Percentiles rank a stretch among this genome's conserved stretches.
phyloP scores from a whole-genome alignment of 2,888 invertebrate species.

The Melinaea menophilus region DNA sequence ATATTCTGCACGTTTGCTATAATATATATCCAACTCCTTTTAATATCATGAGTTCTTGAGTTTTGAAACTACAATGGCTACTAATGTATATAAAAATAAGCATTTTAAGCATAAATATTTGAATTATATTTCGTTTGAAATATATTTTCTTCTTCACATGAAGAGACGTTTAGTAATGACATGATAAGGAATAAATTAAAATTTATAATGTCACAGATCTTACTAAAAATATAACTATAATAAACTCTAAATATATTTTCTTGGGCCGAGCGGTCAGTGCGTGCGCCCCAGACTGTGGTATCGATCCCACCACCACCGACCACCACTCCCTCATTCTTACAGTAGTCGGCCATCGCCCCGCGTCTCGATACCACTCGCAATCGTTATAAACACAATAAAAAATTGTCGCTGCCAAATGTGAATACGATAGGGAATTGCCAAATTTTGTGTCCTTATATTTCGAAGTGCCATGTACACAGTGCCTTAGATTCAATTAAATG shows the following conservation, averaged over 20 bases:
- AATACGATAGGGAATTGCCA: conserved; percentile 23
- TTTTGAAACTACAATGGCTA: too few species aligned
- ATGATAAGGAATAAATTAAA: not conserved
- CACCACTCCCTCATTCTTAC: conserved; percentile 68
- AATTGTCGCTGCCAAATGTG: conserved; percentile 32
- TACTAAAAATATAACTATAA: conserved; percentile 31
- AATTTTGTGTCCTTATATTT: conserved; percentile 16
- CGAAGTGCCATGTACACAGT: conserved; percentile 6
- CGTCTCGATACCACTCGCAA: conserved; percentile 56
- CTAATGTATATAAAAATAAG: too few species aligned
- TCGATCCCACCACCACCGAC: conserved; percentile 68
- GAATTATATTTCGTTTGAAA: too few species aligned
- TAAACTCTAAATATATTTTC: conserved; percentile 58
- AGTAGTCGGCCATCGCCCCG: conserved; percentile 71
- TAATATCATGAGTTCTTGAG: too few species aligned
- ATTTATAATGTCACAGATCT: not conserved
- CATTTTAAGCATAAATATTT: too few species aligned
- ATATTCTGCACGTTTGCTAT: too few species aligned
- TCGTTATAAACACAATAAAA: conserved; percentile 39
- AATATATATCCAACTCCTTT: too few species aligned
- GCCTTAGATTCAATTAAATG: conserved; percentile 37
- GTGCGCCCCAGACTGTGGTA: conserved; percentile 72
- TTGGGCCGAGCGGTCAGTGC: conserved; percentile 65
- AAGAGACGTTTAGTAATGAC: too few species aligned
- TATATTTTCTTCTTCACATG: too few species aligned